Base-by-base conservation (phyloP, 2,113 vertebrate genomes). In the Muntiacus muntjak region DNA sequence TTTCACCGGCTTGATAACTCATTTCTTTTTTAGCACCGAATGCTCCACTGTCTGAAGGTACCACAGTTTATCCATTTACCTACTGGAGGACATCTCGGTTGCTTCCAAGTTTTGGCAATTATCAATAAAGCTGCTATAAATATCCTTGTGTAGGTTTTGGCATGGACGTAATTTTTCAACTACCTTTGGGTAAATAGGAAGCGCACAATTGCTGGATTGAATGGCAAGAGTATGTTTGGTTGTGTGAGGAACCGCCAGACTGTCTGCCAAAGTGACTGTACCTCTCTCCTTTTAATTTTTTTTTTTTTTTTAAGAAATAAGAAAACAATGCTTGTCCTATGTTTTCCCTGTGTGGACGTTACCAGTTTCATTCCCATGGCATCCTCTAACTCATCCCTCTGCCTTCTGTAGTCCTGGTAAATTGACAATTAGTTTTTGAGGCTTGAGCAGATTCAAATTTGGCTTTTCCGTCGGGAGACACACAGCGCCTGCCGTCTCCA, bases 221-320 rank as follows among this genome's bases (percentile, higher is more conserved):
- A 15, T 23, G 11, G 30, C 57, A 13, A 81, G 58, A 47, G 16
- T 36, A 3, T 83, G 62, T 74, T 74, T 21, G 28, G 25, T 60
- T 52, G 60, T 54, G 7, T 78, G 28, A 76, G 88, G 45, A 78
- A 86, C n/a, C 16, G 12, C 21, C 36, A 13, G 26, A n/a, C 54
- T 91, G n/a, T 54, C 64, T 78, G 52, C 67, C 67, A 91, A 86
- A 64, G 19, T 28, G 71, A 25, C 55, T 30, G 19, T n/a, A 43
- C 21, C 21, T 47, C n/a, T 54, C 14, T 15, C 33, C 30, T 85
- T 82, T 58, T 28, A 6, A 40, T 7, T 26, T 11, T 54, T 21
- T 36, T 97, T 7, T 14, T 52, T 19, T 33, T 36, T 97, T 83
- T 55, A n/a, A n/a, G n/a, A n/a, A n/a, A n/a, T 26, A 58, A 71